phyloP scores from a whole-genome alignment of 1,140 invertebrate genomes.

The Temnothorax curvispinosus region DNA sequence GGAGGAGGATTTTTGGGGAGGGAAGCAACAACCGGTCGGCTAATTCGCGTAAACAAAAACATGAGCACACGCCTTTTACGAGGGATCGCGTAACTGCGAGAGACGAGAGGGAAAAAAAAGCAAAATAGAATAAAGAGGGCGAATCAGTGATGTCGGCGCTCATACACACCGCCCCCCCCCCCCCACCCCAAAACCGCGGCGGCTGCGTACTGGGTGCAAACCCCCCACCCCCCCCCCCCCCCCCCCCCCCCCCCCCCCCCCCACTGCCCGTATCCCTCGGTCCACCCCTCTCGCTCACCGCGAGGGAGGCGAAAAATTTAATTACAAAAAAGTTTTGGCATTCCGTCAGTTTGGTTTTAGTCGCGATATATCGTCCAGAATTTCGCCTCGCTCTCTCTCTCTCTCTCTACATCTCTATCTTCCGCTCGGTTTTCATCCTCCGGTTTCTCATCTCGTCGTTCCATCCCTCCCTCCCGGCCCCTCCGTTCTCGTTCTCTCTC shows the following conservation, averaged over 20 bases:
- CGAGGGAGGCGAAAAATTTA: constrained; percentile 78
- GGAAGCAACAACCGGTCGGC: constrained; percentile 38
- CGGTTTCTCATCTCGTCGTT: constrained; percentile 19
- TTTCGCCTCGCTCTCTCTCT: constrained; percentile 39
- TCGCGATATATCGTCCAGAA: constrained; percentile 75
- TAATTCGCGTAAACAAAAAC: constrained; percentile 61
- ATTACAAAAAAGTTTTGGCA: constrained; percentile 83
- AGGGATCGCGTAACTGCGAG: constrained; percentile 26
- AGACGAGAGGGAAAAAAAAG: background rate
- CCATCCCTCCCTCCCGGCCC: background rate
- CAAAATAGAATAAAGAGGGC: constrained; percentile 41
- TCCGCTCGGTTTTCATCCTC: background rate
- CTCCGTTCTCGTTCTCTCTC: constrained; percentile 18
- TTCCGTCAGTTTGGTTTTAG: constrained; percentile 82
- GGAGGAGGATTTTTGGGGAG: background rate
- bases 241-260: too few species aligned
- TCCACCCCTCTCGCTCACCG: constrained; percentile 52
- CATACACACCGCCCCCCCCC: constrained; percentile 11
- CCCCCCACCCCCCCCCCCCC: too few species aligned
- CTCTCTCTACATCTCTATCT: background rate
- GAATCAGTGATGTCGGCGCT: constrained; percentile 59
- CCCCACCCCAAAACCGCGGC: constrained; percentile 53
- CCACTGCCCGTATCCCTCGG: constrained; percentile 1
- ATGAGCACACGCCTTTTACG: constrained; percentile 40
- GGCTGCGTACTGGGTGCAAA: constrained; percentile 55